These are phyloP conservation scores for Adela reaumurella DNA, from an alignment of 2,888 invertebrate genomes.

Conservation along the genomic window DNA sequence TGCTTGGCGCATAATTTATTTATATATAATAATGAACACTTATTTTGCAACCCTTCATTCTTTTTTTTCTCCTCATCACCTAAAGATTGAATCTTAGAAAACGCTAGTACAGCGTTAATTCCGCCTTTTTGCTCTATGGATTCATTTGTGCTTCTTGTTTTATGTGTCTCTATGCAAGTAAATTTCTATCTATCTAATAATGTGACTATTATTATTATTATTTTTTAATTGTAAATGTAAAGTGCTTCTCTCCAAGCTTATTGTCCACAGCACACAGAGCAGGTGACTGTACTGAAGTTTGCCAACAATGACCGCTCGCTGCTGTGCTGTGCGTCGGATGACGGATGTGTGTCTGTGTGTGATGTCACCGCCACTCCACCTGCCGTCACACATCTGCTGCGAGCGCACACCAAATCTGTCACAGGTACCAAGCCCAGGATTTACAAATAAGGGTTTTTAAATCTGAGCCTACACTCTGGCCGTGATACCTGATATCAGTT, in stretches of 20 bases:
- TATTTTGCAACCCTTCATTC: no score
- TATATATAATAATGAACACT: no score
- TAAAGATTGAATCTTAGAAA: no score
- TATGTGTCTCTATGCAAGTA: no score
- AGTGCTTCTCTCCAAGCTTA: no score
- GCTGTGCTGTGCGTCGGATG: slow-evolving; percentile 75
- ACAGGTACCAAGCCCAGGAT: slow-evolving; percentile 49
- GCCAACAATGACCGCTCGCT: slow-evolving; percentile 80
- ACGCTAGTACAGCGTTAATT: no score
- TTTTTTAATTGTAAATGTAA: not conserved
- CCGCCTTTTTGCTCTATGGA: not conserved
- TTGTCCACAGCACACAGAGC: slow-evolving; percentile 55
- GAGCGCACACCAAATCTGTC: slow-evolving; percentile 72
- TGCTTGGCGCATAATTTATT: no score
- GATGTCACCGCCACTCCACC: slow-evolving; percentile 71
- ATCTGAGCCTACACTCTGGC: no score
- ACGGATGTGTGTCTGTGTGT: slow-evolving; percentile 77
- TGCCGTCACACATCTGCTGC: slow-evolving; percentile 65
- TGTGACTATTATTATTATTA: not conserved
- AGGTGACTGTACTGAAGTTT: slow-evolving; percentile 76
- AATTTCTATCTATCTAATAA: not conserved
- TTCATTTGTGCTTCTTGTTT: no score
- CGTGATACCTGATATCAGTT: no score
- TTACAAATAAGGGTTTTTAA: no score
- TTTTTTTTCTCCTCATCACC: no score